These are phyloP conservation scores for Papilio demoleus DNA, from an alignment of 2,888 invertebrate genomes.

Conservation along the genomic window DNA sequence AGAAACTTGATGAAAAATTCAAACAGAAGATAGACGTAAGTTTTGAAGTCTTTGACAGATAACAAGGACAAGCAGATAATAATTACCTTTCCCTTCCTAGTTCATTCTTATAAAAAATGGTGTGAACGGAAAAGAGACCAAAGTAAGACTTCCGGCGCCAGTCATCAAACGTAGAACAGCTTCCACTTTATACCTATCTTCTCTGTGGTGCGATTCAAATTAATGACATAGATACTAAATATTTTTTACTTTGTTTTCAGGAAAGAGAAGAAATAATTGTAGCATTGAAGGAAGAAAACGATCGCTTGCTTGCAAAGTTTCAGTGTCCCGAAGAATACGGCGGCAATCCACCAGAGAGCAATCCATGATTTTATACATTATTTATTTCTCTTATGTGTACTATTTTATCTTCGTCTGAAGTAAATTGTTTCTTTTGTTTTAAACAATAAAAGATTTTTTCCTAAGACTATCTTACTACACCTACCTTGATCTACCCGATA, in stretches of 20 bases:
- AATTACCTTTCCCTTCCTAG: no score
- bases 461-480: neutral
- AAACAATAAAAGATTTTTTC: no score
- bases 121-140: no score
- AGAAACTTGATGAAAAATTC: constrained; percentile 84
- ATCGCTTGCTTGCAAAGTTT: constrained; percentile 69
- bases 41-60: neutral
- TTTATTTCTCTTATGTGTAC: neutral
- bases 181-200: no score
- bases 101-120: no score
- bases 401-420: neutral
- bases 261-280: constrained; percentile 78
- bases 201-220: neutral
- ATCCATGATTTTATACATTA: neutral
- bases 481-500: no score
- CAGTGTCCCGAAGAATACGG: constrained; percentile 59
- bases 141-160: no score
- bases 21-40: constrained; percentile 76
- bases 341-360: neutral
- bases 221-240: no score
- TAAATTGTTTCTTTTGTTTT: neutral
- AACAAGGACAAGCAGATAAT: neutral
- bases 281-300: constrained; percentile 78
- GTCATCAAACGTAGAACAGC: no score
- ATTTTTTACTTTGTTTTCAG: constrained; percentile 52